A percentile compares a stretch with the other conserved stretches of the same genome.
These are phyloP conservation scores for Amiota minor DNA, from an alignment of 2,888 invertebrate genomes.

Conservation along the genomic window DNA sequence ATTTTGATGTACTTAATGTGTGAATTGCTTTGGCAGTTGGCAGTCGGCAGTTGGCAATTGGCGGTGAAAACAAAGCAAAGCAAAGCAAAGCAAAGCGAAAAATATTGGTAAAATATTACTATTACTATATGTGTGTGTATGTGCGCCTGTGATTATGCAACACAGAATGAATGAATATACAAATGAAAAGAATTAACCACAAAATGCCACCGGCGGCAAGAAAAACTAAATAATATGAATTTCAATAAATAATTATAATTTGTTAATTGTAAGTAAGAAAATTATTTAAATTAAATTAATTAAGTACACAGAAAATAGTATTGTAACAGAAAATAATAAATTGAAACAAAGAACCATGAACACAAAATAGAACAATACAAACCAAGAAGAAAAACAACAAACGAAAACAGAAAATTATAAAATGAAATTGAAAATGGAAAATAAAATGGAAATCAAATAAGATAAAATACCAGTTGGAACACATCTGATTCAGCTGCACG, in stretches of 20 bases:
- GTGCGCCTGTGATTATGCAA: slow-evolving; percentile 20
- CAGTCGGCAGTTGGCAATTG: neutral
- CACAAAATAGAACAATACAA: slow-evolving; percentile 33
- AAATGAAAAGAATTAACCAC: slow-evolving; percentile 34
- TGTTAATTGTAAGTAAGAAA: slow-evolving; percentile 4
- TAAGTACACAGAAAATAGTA: slow-evolving; percentile 27
- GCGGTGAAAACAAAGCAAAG: slow-evolving; percentile 9
- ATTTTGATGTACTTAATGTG: slow-evolving; percentile 51
- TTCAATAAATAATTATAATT: neutral
- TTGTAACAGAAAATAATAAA: slow-evolving; percentile 28
- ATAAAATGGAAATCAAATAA: slow-evolving; percentile 31
- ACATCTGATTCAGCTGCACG: slow-evolving; percentile 92
- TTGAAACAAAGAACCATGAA: slow-evolving; percentile 34
- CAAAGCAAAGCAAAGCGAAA: slow-evolving; percentile 33
- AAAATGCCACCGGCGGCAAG: slow-evolving; percentile 44
- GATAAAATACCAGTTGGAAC: slow-evolving; percentile 88
- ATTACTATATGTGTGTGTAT: slow-evolving; percentile 26
- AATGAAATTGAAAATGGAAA: slow-evolving; percentile 47
- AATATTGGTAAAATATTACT: slow-evolving; percentile 30
- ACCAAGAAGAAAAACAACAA: slow-evolving; percentile 39
- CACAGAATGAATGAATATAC: slow-evolving; percentile 28
- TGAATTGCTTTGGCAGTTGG: neutral
- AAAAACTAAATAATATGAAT: slow-evolving; percentile 2
- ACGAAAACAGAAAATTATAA: slow-evolving; percentile 36
- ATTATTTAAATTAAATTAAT: slow-evolving; percentile 17